phyloP scores from a whole-genome alignment of 2,888 invertebrate species.

The Tipula confusa region DNA sequence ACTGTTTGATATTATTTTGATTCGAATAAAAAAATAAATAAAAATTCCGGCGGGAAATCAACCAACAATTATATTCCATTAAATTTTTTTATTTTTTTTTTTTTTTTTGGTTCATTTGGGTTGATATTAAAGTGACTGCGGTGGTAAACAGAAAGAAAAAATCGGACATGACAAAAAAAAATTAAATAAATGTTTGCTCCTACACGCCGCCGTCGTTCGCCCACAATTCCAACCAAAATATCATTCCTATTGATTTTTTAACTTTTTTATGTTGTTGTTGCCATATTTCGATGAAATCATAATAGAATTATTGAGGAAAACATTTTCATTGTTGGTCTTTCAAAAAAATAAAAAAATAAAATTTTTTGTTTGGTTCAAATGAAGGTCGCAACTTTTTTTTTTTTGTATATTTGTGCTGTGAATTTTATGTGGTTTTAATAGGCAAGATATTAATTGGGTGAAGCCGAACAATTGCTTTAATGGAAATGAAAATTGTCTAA shows the following conservation, averaged over 20 bases:
- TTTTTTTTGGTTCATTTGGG: neutral
- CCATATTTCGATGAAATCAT: neutral
- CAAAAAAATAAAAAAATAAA: no score
- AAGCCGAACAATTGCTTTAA: neutral
- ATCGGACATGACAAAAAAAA: neutral
- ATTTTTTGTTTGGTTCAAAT: neutral
- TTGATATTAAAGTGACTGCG: neutral
- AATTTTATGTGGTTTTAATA: neutral
- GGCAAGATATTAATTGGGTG: neutral
- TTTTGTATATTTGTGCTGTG: neutral
- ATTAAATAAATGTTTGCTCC: neutral
- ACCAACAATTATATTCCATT: slow-evolving; percentile 12
- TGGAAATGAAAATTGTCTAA: neutral
- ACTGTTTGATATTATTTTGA: neutral
- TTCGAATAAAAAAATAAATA: neutral
- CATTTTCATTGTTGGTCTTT: neutral
- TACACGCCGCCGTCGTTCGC: neutral
- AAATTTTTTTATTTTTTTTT: neutral
- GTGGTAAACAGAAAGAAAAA: neutral
- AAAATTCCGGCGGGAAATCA: neutral
- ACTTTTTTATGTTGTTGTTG: neutral
- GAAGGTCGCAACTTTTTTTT: neutral
- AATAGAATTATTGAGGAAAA: slow-evolving; percentile 20
- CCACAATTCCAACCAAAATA: neutral
- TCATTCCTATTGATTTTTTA: neutral